Percentiles rank a stretch among this genome's conserved stretches.
Evolutionary conservation across 2,888 invertebrate genomes (phyloP).

Genomic region (Andricus quercusramuli): DNA sequence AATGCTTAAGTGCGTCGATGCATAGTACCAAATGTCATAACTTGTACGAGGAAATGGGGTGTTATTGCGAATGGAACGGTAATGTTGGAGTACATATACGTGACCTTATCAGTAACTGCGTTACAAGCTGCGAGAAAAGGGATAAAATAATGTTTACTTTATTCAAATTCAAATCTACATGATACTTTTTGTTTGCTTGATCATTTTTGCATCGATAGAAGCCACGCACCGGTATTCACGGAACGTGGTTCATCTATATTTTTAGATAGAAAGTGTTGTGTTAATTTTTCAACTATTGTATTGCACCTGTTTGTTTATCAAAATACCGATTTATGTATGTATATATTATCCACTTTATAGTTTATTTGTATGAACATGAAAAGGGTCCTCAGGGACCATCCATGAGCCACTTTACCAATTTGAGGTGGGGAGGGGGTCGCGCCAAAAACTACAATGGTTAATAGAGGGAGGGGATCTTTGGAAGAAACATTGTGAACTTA

Average conservation of each 20-base stretch:
- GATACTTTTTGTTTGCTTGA: not conserved
- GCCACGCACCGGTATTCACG: not conserved
- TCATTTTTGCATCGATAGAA: not conserved
- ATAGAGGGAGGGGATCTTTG: too few relatives aligned
- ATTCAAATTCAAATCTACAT: not conserved
- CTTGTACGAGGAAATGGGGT: slow-evolving; percentile 11
- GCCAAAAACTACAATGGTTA: too few relatives aligned
- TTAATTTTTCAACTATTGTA: not conserved
- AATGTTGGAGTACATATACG: slow-evolving; percentile 2
- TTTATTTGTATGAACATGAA: not conserved
- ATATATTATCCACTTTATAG: not conserved
- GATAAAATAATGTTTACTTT: not conserved
- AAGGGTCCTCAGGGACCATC: too few relatives aligned
- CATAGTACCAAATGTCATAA: slow-evolving; percentile 29
- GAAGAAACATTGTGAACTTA: too few relatives aligned
- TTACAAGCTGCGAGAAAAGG: not conserved
- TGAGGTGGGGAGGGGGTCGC: too few relatives aligned
- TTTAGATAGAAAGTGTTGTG: not conserved
- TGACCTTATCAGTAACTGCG: not conserved
- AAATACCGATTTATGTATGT: not conserved
- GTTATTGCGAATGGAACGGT: slow-evolving; percentile 8
- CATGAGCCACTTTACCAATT: too few relatives aligned
- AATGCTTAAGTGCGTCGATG: slow-evolving; percentile 21
- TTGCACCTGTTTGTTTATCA: not conserved
- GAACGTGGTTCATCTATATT: not conserved